Evolutionary conservation across 1,140 invertebrate genomes (phyloP).

Genomic region (Calephelis virginiensis): DNA sequence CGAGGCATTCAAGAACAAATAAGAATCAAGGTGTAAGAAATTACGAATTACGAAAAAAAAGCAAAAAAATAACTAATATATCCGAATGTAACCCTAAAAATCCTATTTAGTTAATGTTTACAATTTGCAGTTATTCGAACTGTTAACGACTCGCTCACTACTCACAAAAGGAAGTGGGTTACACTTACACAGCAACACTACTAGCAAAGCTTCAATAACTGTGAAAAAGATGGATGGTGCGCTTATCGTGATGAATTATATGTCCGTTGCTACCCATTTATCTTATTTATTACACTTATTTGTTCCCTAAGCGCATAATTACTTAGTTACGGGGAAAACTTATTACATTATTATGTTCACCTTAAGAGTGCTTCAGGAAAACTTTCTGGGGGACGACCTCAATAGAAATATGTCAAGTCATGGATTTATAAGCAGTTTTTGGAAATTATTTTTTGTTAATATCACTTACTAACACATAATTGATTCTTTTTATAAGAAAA

Average conservation of each 20-base stretch:
- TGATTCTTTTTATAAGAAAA: too few species aligned
- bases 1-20: too few species aligned
- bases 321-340: conserved; percentile 6
- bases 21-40: too few species aligned
- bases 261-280: conserved; percentile 31
- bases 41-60: too few species aligned
- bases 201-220: conserved; percentile 18
- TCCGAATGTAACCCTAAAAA: not conserved
- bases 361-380: not conserved
- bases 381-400: not conserved
- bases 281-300: conserved; percentile 43
- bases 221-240: conserved; percentile 41
- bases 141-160: not conserved
- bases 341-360: conserved; percentile 7
- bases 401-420: too few species aligned
- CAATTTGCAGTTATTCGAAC: conserved; percentile 1
- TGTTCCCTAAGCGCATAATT: conserved; percentile 29
- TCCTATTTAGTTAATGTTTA: conserved; percentile 7
- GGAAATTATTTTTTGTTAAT: too few species aligned
- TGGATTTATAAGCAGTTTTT: too few species aligned
- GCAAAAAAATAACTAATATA: too few species aligned
- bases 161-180: conserved; percentile 3
- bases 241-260: conserved; percentile 41
- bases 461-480: too few species aligned
- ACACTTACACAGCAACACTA: conserved; percentile 7